Evolutionary conservation across 2,888 invertebrate genomes (phyloP).

Genomic region (Lysandra bellargus): DNA sequence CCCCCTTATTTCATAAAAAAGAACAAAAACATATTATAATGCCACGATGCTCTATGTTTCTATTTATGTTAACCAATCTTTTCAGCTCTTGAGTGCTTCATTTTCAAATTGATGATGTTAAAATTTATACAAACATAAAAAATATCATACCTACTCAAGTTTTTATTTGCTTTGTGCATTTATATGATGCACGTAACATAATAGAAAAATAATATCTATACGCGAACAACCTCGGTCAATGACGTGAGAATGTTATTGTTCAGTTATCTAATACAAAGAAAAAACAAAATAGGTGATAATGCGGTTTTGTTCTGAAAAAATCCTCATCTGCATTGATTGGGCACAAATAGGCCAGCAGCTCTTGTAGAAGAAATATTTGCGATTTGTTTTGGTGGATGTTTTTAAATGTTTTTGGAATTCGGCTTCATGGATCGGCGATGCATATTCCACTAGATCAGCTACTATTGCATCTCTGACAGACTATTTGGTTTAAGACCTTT

Average conservation of each 20-base stretch:
- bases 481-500: background rate
- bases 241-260: conserved; percentile 21
- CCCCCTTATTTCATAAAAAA: no score
- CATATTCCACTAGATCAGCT: background rate
- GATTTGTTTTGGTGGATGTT: no score
- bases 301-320: background rate
- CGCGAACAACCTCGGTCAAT: background rate
- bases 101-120: no score
- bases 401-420: no score
- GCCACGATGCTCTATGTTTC: no score
- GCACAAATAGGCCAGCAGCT: background rate
- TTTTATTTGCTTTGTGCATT: no score
- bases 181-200: background rate
- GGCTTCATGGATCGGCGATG: background rate
- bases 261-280: background rate
- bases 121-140: no score
- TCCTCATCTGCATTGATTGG: background rate
- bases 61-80: no score
- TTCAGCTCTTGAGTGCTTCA: no score
- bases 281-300: background rate
- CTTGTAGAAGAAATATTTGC: no score
- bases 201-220: background rate
- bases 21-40: no score
- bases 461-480: background rate
- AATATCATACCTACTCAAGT: no score